phyloP scores from a whole-genome alignment of 1,140 invertebrate genomes.

The Saccostrea glomerata region DNA sequence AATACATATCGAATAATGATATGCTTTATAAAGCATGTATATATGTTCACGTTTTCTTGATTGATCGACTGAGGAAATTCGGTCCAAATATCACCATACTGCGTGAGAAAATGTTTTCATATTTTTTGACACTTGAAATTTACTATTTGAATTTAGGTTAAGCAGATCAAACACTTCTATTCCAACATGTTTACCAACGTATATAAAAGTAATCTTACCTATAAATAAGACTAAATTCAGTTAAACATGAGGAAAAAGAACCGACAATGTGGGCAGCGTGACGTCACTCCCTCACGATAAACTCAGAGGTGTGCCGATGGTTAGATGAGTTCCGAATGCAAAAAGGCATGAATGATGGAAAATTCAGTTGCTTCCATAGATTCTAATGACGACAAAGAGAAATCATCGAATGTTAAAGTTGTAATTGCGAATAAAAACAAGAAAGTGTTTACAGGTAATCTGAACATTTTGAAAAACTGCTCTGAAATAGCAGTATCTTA shows the following conservation, averaged over 20 bases:
- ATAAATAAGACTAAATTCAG: neutral
- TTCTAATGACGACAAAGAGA: neutral
- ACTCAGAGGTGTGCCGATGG: neutral
- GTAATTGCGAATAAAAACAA: constrained; percentile 16
- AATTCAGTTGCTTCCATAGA: neutral
- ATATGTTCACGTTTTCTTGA: neutral
- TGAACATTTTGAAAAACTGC: neutral
- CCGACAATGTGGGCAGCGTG: constrained; percentile 12
- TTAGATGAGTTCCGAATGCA: neutral
- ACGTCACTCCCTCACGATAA: neutral
- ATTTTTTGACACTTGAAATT: neutral
- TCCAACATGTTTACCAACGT: neutral
- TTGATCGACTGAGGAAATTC: constrained; percentile 1
- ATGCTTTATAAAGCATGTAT: too few relatives aligned
- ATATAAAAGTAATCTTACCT: neutral
- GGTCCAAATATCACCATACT: neutral
- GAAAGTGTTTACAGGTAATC: constrained; percentile 19
- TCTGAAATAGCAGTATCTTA: too few relatives aligned
- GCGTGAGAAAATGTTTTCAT: neutral
- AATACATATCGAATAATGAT: too few relatives aligned
- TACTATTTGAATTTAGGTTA: neutral
- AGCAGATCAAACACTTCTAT: neutral
- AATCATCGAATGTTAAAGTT: neutral
- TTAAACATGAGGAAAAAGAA: neutral
- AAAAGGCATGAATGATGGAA: neutral